These are phyloP conservation scores for Tympanuchus pallidicinctus DNA, from an alignment of 2,113 vertebrate genomes.

Conservation along the genomic window DNA sequence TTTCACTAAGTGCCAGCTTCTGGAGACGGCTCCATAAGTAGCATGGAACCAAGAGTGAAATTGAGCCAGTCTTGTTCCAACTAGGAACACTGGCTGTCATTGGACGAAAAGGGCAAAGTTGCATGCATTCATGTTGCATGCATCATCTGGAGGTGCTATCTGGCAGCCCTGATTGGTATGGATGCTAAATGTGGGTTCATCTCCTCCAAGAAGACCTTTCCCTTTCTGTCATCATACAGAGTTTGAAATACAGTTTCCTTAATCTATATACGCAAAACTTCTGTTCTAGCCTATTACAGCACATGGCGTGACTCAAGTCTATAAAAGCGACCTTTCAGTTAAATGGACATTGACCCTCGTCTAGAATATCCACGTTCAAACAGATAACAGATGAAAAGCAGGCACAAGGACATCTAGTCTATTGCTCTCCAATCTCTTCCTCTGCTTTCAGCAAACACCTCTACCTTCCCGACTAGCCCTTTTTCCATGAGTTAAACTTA, in stretches of 20 bases:
- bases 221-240: neutral
- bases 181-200: neutral
- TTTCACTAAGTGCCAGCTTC: neutral
- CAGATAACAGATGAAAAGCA: neutral
- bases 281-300: neutral
- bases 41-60: neutral
- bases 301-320: neutral
- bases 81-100: neutral
- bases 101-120: neutral
- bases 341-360: conserved; percentile 20
- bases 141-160: neutral
- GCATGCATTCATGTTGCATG: neutral
- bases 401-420: neutral
- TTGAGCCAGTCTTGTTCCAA: neutral
- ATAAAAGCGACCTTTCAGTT: neutral
- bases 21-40: neutral
- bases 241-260: neutral
- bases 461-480: neutral
- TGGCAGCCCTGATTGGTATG: neutral
- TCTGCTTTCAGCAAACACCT: neutral
- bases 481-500: neutral
- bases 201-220: neutral
- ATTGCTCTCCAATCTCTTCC: neutral
- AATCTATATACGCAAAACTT: neutral
- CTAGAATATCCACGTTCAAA: neutral